A percentile compares a stretch with the other conserved stretches of the same genome.
These are phyloP conservation scores for Horisme vitalbata DNA, from an alignment of 2,888 invertebrate genomes.

Conservation along the genomic window DNA sequence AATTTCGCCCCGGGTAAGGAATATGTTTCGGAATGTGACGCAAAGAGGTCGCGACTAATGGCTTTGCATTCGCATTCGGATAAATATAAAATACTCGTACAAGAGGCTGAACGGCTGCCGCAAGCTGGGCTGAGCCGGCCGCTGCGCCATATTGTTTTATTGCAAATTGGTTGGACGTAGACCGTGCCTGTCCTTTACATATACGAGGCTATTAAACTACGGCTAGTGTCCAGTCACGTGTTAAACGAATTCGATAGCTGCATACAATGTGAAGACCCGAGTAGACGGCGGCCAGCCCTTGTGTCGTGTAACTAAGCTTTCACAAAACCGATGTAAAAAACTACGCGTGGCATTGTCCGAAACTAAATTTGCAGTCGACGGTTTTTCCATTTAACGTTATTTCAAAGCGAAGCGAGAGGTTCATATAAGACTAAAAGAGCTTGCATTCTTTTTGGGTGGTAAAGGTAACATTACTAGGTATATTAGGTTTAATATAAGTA, in stretches of 20 bases:
- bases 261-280: slow-evolving; percentile 67
- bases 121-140: slow-evolving; percentile 57
- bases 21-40: slow-evolving; percentile 54
- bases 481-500: no score
- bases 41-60: slow-evolving; percentile 62
- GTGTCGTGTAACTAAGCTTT: slow-evolving; percentile 52
- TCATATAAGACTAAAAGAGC: slow-evolving; percentile 19
- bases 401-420: slow-evolving; percentile 14
- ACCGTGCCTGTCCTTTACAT: slow-evolving; percentile 80
- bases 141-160: slow-evolving; percentile 79
- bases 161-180: slow-evolving; percentile 81
- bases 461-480: no score
- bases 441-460: slow-evolving; percentile 2
- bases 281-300: slow-evolving; percentile 36
- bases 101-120: slow-evolving; percentile 53
- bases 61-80: slow-evolving; percentile 47
- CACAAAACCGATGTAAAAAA: slow-evolving; percentile 46
- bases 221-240: slow-evolving; percentile 77
- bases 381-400: slow-evolving; percentile 16
- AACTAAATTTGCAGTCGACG: slow-evolving; percentile 34
- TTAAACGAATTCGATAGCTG: slow-evolving; percentile 79
- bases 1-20: slow-evolving; percentile 49
- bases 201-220: slow-evolving; percentile 80
- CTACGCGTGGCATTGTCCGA: slow-evolving; percentile 29
- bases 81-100: slow-evolving; percentile 52